Evolutionary conservation across 2,113 vertebrate genomes (phyloP).

Genomic region (Austrofundulus limnaeus): DNA sequence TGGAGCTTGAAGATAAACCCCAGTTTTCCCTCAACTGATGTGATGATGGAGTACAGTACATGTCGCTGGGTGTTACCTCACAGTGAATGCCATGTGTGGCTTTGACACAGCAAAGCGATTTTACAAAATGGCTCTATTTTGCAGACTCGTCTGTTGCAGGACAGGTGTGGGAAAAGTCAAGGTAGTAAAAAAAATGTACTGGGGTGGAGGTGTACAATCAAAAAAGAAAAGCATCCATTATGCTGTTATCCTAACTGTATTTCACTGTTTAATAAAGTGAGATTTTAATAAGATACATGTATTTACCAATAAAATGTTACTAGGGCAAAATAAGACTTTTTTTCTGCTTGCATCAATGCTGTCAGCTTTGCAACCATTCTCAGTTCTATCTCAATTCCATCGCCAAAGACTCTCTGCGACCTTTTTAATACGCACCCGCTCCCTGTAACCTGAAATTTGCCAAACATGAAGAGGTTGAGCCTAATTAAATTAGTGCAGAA

Average conservation of each 20-base stretch:
- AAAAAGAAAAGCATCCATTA: no score
- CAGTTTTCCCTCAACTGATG: slow-evolving; percentile 42
- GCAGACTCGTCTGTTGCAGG: slow-evolving; percentile 25
- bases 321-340: no score
- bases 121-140: slow-evolving; percentile 55
- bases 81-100: slow-evolving; percentile 20
- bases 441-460: slow-evolving; percentile 25
- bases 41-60: slow-evolving; percentile 37
- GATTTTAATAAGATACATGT: no score
- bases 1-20: slow-evolving; percentile 47
- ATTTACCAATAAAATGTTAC: no score
- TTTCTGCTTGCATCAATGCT: no score
- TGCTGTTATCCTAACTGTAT: slow-evolving; percentile 14
- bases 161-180: slow-evolving; percentile 45
- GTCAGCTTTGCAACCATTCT: no score
- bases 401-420: not conserved
- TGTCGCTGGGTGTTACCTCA: slow-evolving; percentile 42
- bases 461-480: slow-evolving; percentile 47
- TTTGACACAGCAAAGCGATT: slow-evolving; percentile 35
- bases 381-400: not conserved
- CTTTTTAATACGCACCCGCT: not conserved
- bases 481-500: slow-evolving; percentile 53
- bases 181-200: slow-evolving; percentile 20
- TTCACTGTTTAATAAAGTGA: not conserved
- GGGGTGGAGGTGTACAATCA: slow-evolving; percentile 36